Base-by-base conservation (phyloP, 2,888 invertebrate genomes). In the Quadriops clusia region DNA sequence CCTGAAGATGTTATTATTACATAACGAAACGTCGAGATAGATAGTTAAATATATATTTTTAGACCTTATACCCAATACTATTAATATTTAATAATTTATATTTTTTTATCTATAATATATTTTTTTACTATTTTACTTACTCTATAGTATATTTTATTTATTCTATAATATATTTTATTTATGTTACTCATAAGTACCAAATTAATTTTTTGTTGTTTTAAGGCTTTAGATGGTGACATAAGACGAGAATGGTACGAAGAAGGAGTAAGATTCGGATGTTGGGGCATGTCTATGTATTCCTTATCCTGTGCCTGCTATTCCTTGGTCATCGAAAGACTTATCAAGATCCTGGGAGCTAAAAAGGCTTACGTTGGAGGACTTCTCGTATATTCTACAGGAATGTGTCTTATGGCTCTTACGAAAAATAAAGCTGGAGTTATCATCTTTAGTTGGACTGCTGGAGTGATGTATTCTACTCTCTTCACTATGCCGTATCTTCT, bases 401-500 rank as follows among this genome's bases (percentile, higher is more conserved):
- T 93, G 89, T 65, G 82, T 36, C 55, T 85, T 41, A 82, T 94
- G 77, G 89, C 86, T 1, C 47, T 79, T 5, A 72, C 79, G 1
- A 73, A 82, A 24, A 78, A 83, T 34, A 77, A 74, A 36, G 68
- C 74, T 9, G 84, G 84, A 3, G 89, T 90, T 0, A 76, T 91
- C 22, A 53, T 90, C 21, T 87, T 90, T 58, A 90, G 93, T 42
- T 86, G 90, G 74, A 81, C 89, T 0, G 91, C 94, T 2, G 94
- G 95, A 2, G 79, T 95, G 25, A 91, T 94, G 90, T 95, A 95
- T 61, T 91, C 94, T 8, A 94, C 94, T 0, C 70, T 95, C 14
- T 95, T 95, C 61, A 95, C 94, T 6, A 89, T 95, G 89, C 94
- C 94, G 2, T 95, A 93, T 53, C 65, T 94, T 17, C 67, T 95